These are phyloP conservation scores for Atta colombica DNA, from an alignment of 1,140 invertebrate genomes.

Conservation along the genomic window DNA sequence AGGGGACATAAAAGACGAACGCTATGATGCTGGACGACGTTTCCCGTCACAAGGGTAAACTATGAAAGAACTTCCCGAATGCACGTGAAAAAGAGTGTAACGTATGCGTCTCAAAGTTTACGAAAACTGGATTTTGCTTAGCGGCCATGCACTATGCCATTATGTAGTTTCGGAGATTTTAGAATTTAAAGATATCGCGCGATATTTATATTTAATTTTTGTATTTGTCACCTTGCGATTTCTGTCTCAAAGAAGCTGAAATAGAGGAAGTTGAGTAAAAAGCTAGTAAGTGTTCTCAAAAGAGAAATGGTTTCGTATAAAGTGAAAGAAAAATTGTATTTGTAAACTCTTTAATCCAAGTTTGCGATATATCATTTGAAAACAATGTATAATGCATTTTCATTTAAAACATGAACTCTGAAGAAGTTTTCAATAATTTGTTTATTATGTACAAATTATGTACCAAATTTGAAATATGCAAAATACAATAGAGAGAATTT, in stretches of 20 bases:
- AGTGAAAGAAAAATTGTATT: conserved; percentile 16
- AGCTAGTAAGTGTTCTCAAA: not conserved
- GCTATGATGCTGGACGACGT: conserved; percentile 49
- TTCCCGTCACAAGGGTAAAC: conserved; percentile 40
- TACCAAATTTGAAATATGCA: not conserved
- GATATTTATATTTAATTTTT: not conserved
- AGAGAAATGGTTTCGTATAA: not conserved
- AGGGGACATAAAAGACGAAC: conserved; percentile 47
- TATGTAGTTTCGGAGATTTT: conserved; percentile 36
- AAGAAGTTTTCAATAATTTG: not conserved
- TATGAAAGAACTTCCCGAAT: conserved; percentile 37
- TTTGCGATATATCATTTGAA: conserved; percentile 24
- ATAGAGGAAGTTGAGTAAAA: not conserved
- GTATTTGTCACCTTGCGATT: not conserved
- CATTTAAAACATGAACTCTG: not conserved
- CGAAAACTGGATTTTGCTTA: conserved; percentile 39
- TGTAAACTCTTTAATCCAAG: not conserved
- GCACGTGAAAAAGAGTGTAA: conserved; percentile 33
- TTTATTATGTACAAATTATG: not conserved
- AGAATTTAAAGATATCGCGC: conserved; percentile 34
- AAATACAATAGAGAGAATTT: too few relatives aligned
- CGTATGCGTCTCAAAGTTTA: conserved; percentile 34
- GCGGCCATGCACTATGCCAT: not conserved
- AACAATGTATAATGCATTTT: not conserved
- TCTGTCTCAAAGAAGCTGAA: not conserved